Percentiles rank a stretch among this genome's conserved stretches.
phyloP scores from a whole-genome alignment of 2,888 invertebrate genomes.

The Junonia oenone region DNA sequence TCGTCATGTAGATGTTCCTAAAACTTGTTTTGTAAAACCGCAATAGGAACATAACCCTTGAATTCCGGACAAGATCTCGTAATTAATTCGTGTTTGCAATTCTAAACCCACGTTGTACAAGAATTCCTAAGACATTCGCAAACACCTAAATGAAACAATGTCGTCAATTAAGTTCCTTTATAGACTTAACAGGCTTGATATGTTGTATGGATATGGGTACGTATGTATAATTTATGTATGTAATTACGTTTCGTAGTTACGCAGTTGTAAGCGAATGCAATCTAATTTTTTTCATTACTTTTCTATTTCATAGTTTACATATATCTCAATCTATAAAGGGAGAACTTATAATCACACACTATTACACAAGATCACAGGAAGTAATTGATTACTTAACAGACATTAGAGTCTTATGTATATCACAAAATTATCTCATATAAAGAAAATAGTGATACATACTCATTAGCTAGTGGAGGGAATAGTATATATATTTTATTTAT shows the following conservation, averaged over 20 bases:
- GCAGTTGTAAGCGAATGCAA: too few species aligned
- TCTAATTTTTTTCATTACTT: too few species aligned
- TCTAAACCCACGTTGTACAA: background rate
- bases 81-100: background rate
- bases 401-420: background rate
- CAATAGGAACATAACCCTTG: background rate
- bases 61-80: background rate
- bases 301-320: too few species aligned
- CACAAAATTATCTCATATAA: background rate
- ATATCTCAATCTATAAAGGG: too few species aligned
- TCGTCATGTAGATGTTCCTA: too few species aligned
- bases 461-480: background rate
- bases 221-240: too few species aligned
- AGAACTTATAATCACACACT: too few species aligned
- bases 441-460: background rate
- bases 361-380: too few species aligned
- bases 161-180: background rate
- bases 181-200: background rate
- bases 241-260: too few species aligned
- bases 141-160: background rate
- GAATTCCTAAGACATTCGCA: background rate
- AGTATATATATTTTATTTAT: conserved; percentile 7
- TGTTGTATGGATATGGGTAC: background rate
- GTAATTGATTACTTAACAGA: too few species aligned
- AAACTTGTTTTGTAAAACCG: background rate